phyloP scores from a whole-genome alignment of 2,113 vertebrate genomes.

The Phalacrocorax brasilianus region DNA sequence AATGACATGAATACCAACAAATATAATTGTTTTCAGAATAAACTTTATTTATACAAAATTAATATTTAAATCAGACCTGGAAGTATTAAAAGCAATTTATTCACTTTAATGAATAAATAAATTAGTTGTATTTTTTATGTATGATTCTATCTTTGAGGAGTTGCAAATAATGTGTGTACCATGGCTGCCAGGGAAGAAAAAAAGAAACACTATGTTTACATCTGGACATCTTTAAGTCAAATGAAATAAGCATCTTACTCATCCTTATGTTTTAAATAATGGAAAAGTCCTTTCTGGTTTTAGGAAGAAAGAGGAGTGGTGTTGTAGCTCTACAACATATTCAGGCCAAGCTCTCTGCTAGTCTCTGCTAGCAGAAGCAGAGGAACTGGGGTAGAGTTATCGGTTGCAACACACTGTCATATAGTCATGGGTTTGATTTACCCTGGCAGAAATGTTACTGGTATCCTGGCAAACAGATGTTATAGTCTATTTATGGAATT shows the following conservation, averaged over 20 bases:
- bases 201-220: slow-evolving; percentile 7
- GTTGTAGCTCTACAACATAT: neutral
- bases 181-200: slow-evolving; percentile 28
- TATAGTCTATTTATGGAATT: slow-evolving; percentile 16
- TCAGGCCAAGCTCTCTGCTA: neutral
- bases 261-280: neutral
- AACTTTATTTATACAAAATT: slow-evolving; percentile 76
- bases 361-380: neutral
- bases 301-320: neutral
- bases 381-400: neutral
- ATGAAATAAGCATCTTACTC: neutral
- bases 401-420: neutral
- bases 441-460: neutral
- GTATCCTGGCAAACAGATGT: slow-evolving; percentile 6
- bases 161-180: slow-evolving; percentile 42
- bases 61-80: slow-evolving; percentile 76
- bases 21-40: slow-evolving; percentile 75
- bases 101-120: slow-evolving; percentile 79
- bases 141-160: slow-evolving; percentile 74
- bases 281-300: neutral
- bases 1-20: slow-evolving; percentile 63
- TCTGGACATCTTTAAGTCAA: slow-evolving; percentile 41
- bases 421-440: neutral
- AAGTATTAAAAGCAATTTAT: slow-evolving; percentile 74
- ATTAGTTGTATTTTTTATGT: slow-evolving; percentile 78